These are phyloP conservation scores for Turritopsis dohrnii DNA, from an alignment of 30 jellyfish, hydroid and myxozoan genomes.

Conservation along the genomic window DNA sequence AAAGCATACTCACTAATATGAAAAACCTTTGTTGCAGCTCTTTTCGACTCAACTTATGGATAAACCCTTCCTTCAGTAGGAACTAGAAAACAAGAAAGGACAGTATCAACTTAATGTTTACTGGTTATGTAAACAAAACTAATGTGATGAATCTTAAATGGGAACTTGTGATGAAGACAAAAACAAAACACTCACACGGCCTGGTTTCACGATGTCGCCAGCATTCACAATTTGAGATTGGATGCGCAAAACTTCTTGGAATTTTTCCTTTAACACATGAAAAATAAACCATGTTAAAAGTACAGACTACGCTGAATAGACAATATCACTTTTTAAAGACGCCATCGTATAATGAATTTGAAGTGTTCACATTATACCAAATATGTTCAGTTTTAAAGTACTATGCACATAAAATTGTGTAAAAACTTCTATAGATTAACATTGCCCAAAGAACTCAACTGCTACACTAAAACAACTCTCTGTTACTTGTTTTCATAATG, in stretches of 20 bases:
- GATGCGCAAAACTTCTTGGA: slow-evolving; percentile 81
- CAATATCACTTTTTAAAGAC: no score
- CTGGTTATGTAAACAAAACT: background rate
- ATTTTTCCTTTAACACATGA: slow-evolving; percentile 60
- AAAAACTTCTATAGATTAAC: no score
- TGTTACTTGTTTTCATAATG: no score
- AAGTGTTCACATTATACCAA: background rate
- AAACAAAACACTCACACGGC: slow-evolving; percentile 68
- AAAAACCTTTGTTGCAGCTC: slow-evolving; percentile 88
- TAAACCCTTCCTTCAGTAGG: slow-evolving; percentile 78
- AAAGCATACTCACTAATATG: slow-evolving; percentile 59
- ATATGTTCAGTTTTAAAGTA: no score
- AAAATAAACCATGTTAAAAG: no score
- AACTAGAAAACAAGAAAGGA: slow-evolving; percentile 41
- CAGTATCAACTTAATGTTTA: background rate
- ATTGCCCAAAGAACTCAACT: no score
- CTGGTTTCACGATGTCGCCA: slow-evolving; percentile 90
- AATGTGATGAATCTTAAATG: no score
- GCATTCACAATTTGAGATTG: slow-evolving; percentile 80
- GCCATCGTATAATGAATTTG: no score
- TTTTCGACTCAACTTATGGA: slow-evolving; percentile 78
- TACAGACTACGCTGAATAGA: no score
- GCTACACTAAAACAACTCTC: no score
- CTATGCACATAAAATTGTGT: no score
- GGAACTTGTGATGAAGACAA: no score